Conservation (phyloP, 2,888 invertebrate species). For the Euclidia mi region DNA sequence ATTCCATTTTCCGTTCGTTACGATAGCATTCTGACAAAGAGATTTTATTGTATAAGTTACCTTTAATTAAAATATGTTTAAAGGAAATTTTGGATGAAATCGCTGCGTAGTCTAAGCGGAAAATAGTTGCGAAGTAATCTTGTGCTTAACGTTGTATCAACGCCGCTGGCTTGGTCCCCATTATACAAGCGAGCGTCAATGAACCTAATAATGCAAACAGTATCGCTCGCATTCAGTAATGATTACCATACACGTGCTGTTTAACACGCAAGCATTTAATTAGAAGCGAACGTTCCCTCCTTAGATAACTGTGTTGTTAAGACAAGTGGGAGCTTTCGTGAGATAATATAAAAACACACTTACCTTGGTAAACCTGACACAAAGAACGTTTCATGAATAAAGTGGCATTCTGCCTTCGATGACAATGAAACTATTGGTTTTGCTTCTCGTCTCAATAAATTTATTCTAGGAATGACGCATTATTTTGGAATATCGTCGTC, state of each 20-base stretch:
- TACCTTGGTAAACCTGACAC: conserved; percentile 20
- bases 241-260: conserved; percentile 27
- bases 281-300: conserved; percentile 25
- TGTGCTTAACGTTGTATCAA: conserved; percentile 25
- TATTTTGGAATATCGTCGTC: conserved; percentile 69
- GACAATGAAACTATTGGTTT: conserved; percentile 60
- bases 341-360: conserved; percentile 11
- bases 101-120: conserved; percentile 30
- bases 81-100: conserved; percentile 49
- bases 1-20: conserved; percentile 82
- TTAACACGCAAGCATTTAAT: conserved; percentile 36
- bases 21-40: conserved; percentile 78
- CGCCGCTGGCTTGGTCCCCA: conserved; percentile 18
- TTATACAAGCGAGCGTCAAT: conserved; percentile 31
- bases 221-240: conserved; percentile 38
- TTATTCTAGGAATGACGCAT: conserved; percentile 72
- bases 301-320: conserved; percentile 3
- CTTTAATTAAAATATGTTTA: conserved; percentile 80
- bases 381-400: conserved; percentile 38
- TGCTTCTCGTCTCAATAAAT: conserved; percentile 63
- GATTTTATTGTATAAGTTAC: conserved; percentile 87
- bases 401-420: conserved; percentile 37
- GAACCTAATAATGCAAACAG: conserved; percentile 44
- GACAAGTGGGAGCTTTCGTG: neutral
- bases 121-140: conserved; percentile 43